phyloP scores from a whole-genome alignment of 2,888 invertebrate species.

The Argyra leucocephala region DNA sequence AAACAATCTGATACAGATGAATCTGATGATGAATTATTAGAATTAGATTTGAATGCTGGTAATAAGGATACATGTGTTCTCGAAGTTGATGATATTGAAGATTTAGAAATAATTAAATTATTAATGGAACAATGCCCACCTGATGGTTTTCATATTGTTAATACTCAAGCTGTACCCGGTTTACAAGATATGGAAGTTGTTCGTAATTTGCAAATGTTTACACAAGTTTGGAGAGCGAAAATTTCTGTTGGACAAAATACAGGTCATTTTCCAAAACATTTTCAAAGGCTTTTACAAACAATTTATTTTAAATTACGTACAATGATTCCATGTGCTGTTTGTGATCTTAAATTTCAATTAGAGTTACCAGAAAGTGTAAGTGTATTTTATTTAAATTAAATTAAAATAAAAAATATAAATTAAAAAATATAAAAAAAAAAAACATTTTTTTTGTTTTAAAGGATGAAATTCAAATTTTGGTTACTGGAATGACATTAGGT shows the following conservation, averaged over 20 bases:
- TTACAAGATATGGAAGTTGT: conserved; percentile 57
- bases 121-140: conserved; percentile 66
- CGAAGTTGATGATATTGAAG: conserved; percentile 77
- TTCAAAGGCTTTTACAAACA: conserved; percentile 55
- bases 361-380: conserved; percentile 74
- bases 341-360: conserved; percentile 69
- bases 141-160: conserved; percentile 67
- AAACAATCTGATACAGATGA: conserved; percentile 52
- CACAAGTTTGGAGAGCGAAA: conserved; percentile 68
- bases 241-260: conserved; percentile 45
- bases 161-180: conserved; percentile 67
- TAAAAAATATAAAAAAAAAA: background rate
- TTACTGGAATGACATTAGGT: conserved; percentile 71
- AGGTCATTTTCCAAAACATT: conserved; percentile 49
- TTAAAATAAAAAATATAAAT: conserved; percentile 8
- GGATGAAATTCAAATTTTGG: conserved; percentile 59
- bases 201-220: conserved; percentile 70
- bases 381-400: conserved; percentile 8
- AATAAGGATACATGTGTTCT: conserved; percentile 73
- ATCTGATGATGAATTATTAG: conserved; percentile 55
- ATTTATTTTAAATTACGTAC: conserved; percentile 82
- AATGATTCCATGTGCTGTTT: conserved; percentile 78
- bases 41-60: conserved; percentile 59
- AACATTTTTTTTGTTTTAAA: conserved; percentile 30
- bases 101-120: conserved; percentile 63